These are phyloP conservation scores for Amiota communis DNA, from an alignment of 2,888 invertebrate species.

Conservation along the genomic window DNA sequence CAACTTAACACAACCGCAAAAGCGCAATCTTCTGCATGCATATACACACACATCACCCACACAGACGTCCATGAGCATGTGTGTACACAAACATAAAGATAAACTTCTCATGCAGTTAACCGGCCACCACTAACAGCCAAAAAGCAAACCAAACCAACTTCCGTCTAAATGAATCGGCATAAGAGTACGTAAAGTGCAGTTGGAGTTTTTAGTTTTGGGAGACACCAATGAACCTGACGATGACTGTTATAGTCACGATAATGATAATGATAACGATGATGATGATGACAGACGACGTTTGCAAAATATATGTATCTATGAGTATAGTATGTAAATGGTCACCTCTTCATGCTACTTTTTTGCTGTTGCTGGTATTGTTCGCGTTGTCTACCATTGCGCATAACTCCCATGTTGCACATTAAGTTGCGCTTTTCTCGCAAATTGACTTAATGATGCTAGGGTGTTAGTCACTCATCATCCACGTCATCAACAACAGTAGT, in stretches of 20 bases:
- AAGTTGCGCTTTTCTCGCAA: slow-evolving; percentile 60
- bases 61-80: background rate
- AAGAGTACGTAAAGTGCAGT: background rate
- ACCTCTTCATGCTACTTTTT: background rate
- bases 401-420: slow-evolving; percentile 59
- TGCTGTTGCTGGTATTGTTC: background rate
- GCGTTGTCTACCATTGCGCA: background rate
- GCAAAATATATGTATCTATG: too few species aligned
- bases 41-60: background rate
- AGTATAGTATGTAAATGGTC: too few species aligned
- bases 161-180: slow-evolving; percentile 10
- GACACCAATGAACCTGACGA: background rate
- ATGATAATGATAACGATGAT: background rate
- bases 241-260: too few species aligned
- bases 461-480: background rate
- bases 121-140: background rate
- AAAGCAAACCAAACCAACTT: slow-evolving; percentile 4
- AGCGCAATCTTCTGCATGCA: slow-evolving; percentile 58
- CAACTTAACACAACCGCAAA: slow-evolving; percentile 66
- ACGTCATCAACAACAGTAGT: too few species aligned
- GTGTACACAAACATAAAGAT: background rate
- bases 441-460: slow-evolving; percentile 67
- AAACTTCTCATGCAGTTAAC: background rate
- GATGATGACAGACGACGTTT: too few species aligned
- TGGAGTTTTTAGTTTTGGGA: slow-evolving; percentile 13